A percentile compares a stretch with the other conserved stretches of the same genome.
phyloP scores from a whole-genome alignment of 2,888 invertebrate genomes.

The Mactromeris polynyma region DNA sequence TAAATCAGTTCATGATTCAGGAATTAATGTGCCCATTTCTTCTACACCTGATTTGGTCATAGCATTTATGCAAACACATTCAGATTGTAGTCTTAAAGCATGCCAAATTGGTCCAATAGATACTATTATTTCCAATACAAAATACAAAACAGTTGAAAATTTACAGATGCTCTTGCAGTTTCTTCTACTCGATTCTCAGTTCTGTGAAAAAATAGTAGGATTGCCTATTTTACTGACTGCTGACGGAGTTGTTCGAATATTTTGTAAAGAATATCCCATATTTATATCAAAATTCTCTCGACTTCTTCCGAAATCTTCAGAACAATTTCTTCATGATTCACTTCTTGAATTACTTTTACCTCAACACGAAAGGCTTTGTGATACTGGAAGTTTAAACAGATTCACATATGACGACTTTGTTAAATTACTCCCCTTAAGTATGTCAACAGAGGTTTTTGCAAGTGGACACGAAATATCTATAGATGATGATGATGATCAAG shows the following conservation, averaged over 20 bases:
- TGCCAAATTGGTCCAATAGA: conserved; percentile 18
- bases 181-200: conserved; percentile 34
- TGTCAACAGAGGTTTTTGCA: neutral
- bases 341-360: conserved; percentile 17
- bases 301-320: conserved; percentile 46
- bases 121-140: conserved; percentile 34
- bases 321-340: conserved; percentile 47
- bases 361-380: neutral
- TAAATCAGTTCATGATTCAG: conserved; percentile 36
- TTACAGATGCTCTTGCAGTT: conserved; percentile 38
- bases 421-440: neutral
- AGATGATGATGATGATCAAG: too few relatives aligned
- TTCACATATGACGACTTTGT: conserved; percentile 19
- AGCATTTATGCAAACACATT: conserved; percentile 49
- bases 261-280: conserved; percentile 17
- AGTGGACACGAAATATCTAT: neutral
- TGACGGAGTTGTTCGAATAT: conserved; percentile 45
- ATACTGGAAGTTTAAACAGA: conserved; percentile 8
- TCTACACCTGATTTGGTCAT: conserved; percentile 50
- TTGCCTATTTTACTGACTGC: conserved; percentile 65
- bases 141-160: conserved; percentile 25
- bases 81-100: neutral
- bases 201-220: conserved; percentile 40
- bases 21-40: neutral
- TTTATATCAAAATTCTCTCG: conserved; percentile 39